Evolutionary conservation across 2,797 vertebrate genomes (phyloP).

Genomic region (Phalanger gymnotis): DNA sequence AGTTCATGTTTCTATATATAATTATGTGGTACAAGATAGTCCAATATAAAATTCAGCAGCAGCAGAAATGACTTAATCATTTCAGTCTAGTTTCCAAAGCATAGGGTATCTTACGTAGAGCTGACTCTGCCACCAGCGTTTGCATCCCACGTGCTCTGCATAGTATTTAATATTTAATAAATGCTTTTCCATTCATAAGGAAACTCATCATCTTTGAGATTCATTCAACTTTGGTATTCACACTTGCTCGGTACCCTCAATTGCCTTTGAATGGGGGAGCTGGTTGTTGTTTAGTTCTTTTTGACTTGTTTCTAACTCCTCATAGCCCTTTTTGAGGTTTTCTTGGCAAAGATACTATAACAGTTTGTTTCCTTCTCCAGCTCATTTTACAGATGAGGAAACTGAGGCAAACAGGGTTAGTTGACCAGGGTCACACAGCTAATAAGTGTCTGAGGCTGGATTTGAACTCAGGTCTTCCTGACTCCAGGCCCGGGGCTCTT

Average conservation of each 20-base stretch:
- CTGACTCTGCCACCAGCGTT: not conserved
- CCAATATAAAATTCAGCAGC: constrained; percentile 13
- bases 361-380: not conserved
- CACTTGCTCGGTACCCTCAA: not conserved
- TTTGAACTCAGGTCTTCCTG: not conserved
- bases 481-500: not conserved
- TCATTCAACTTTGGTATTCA: not conserved
- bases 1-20: not conserved
- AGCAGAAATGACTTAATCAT: not conserved
- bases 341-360: not conserved
- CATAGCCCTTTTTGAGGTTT: no score
- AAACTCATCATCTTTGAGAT: not conserved
- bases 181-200: not conserved
- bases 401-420: not conserved
- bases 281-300: not conserved
- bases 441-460: not conserved
- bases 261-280: not conserved
- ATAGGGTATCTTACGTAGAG: not conserved
- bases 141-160: not conserved
- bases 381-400: not conserved
- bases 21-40: not conserved
- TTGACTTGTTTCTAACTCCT: not conserved
- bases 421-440: not conserved
- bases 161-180: constrained; percentile 9
- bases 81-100: constrained; percentile 29